These are phyloP conservation scores for Silurus meridionalis DNA, from an alignment of 2,113 vertebrate species.

Conservation along the genomic window DNA sequence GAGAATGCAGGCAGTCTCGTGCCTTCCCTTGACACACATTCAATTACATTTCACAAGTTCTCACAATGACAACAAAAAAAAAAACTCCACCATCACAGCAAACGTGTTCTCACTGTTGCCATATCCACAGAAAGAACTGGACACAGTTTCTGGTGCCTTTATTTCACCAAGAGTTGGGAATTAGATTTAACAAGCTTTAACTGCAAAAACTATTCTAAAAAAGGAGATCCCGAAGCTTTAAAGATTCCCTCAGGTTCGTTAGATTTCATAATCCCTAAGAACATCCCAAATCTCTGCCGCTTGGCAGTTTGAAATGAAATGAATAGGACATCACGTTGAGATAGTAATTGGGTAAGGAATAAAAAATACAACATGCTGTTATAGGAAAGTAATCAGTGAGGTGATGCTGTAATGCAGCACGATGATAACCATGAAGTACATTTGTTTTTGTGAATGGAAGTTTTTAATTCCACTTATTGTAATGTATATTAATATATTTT, in stretches of 20 bases:
- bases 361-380: neutral
- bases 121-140: neutral
- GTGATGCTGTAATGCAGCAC: neutral
- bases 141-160: neutral
- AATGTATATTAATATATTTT: neutral
- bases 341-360: neutral
- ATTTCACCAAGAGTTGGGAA: neutral
- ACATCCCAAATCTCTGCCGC: neutral
- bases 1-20: neutral
- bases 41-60: slow-evolving; percentile 27
- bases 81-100: neutral
- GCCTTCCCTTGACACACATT: slow-evolving; percentile 4
- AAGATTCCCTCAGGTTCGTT: neutral
- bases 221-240: neutral
- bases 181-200: neutral
- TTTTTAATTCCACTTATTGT: neutral
- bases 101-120: slow-evolving; percentile 29
- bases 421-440: neutral
- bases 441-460: neutral
- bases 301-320: neutral
- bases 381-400: neutral
- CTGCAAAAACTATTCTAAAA: neutral
- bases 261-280: neutral
- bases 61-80: neutral
- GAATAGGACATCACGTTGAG: neutral